These are phyloP conservation scores for Parnassius apollo DNA, from an alignment of 2,888 invertebrate genomes.

Conservation along the genomic window DNA sequence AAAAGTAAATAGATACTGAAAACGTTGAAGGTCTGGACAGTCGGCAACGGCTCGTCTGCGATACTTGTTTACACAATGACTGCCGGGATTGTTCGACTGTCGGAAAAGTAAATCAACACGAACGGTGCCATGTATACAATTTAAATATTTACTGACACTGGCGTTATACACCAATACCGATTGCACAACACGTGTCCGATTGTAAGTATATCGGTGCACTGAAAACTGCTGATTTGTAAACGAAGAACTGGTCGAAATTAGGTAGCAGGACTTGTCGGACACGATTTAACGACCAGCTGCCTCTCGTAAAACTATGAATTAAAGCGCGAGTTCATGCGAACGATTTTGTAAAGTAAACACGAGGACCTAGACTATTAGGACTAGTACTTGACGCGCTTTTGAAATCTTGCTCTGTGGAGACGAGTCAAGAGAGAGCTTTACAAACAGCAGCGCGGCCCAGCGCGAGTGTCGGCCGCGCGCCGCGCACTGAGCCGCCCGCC, in stretches of 20 bases:
- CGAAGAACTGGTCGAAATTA: background rate
- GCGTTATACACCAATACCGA: background rate
- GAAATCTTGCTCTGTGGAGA: background rate
- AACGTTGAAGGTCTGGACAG: background rate
- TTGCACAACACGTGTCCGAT: background rate
- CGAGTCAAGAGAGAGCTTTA: background rate
- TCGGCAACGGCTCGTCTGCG: background rate
- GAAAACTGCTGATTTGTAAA: too few species aligned
- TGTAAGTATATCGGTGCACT: too few species aligned
- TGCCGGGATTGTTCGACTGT: background rate
- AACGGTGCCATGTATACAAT: background rate
- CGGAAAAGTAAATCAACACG: background rate
- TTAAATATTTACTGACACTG: background rate
- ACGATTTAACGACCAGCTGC: background rate
- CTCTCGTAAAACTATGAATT: background rate
- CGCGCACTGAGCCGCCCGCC: conserved; percentile 57
- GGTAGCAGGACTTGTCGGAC: background rate
- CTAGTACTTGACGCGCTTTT: background rate
- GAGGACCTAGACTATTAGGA: background rate
- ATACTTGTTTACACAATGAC: background rate
- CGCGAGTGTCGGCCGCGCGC: conserved; percentile 62
- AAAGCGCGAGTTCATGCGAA: background rate
- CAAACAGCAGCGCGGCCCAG: conserved; percentile 30
- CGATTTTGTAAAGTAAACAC: background rate
- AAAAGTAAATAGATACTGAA: too few species aligned